Percentiles rank a stretch among this genome's conserved stretches.
These are phyloP conservation scores for Bombyx mandarina DNA, from an alignment of 1,140 invertebrate species.

Conservation along the genomic window DNA sequence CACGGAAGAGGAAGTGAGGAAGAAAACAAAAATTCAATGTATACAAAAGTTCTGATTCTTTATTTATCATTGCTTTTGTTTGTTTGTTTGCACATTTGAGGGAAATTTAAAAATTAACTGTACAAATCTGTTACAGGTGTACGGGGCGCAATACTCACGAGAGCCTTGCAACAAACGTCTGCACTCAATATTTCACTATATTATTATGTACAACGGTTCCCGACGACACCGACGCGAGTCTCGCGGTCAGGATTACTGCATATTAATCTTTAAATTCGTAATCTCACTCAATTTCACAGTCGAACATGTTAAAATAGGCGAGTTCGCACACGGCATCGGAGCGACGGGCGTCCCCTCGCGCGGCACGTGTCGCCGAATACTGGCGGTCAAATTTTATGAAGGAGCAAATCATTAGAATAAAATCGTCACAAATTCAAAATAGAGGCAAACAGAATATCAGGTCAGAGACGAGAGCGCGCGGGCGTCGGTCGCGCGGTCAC, in stretches of 20 bases:
- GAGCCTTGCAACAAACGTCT: slow-evolving; percentile 22
- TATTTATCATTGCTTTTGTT: slow-evolving; percentile 28
- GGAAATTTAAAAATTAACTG: slow-evolving; percentile 27
- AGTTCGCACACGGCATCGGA: background rate
- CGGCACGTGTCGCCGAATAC: background rate
- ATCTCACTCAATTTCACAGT: slow-evolving; percentile 6
- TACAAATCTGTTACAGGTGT: slow-evolving; percentile 21
- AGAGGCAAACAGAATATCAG: too few relatives aligned
- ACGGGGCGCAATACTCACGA: slow-evolving; percentile 17
- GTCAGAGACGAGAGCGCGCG: background rate
- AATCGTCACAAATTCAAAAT: too few relatives aligned
- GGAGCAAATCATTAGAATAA: too few relatives aligned
- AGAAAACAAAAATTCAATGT: slow-evolving; percentile 40
- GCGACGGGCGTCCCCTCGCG: background rate
- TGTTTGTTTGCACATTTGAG: background rate
- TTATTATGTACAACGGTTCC: slow-evolving; percentile 14
- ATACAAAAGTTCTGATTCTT: slow-evolving; percentile 53
- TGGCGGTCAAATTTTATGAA: too few relatives aligned
- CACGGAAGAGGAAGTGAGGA: slow-evolving; percentile 1
- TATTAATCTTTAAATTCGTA: slow-evolving; percentile 1
- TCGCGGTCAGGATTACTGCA: background rate
- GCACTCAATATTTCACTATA: slow-evolving; percentile 20
- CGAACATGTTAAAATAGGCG: background rate
- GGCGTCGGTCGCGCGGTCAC: background rate
- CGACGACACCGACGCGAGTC: slow-evolving; percentile 2